phyloP scores from a whole-genome alignment of 2,888 invertebrate species.

The Alloplasta piceator region DNA sequence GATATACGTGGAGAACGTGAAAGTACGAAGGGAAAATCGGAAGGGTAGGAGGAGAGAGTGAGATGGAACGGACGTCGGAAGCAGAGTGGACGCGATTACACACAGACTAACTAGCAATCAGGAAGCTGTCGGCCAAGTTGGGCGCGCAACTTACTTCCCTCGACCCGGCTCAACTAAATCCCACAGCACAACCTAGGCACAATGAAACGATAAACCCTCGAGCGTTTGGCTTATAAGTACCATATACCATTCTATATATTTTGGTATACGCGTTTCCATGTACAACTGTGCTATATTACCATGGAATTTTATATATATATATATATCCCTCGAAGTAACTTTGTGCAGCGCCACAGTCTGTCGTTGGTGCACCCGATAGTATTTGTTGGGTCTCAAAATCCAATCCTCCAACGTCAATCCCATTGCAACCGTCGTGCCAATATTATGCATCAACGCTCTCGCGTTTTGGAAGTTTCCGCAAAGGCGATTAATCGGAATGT shows the following conservation, averaged over 20 bases:
- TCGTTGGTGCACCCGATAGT: slow-evolving; percentile 16
- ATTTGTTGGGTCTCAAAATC: slow-evolving; percentile 39
- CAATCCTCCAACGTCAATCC: slow-evolving; percentile 33
- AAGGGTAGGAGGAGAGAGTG: slow-evolving; percentile 37
- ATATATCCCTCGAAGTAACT: slow-evolving; percentile 20
- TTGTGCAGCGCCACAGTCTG: slow-evolving; percentile 18
- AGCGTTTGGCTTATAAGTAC: slow-evolving; percentile 59
- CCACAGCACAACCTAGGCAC: slow-evolving; percentile 64
- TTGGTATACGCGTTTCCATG: slow-evolving; percentile 16
- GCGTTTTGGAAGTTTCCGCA: slow-evolving; percentile 1
- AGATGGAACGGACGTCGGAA: slow-evolving; percentile 68
- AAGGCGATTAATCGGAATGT: too few species aligned
- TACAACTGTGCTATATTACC: slow-evolving; percentile 8
- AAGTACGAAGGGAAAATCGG: slow-evolving; percentile 1
- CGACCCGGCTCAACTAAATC: slow-evolving; percentile 67
- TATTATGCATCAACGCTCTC: background rate
- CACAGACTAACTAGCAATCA: slow-evolving; percentile 78
- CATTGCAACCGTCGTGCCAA: slow-evolving; percentile 14
- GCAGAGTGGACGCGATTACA: slow-evolving; percentile 75
- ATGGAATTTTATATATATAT: too few species aligned
- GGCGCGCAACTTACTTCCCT: slow-evolving; percentile 73
- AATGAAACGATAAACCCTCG: slow-evolving; percentile 69
- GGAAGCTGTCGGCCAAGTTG: slow-evolving; percentile 78
- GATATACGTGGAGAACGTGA: slow-evolving; percentile 9
- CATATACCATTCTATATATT: slow-evolving; percentile 4